Evolutionary conservation across 1,140 invertebrate genomes (phyloP).

Genomic region (Monomorium pharaonis): DNA sequence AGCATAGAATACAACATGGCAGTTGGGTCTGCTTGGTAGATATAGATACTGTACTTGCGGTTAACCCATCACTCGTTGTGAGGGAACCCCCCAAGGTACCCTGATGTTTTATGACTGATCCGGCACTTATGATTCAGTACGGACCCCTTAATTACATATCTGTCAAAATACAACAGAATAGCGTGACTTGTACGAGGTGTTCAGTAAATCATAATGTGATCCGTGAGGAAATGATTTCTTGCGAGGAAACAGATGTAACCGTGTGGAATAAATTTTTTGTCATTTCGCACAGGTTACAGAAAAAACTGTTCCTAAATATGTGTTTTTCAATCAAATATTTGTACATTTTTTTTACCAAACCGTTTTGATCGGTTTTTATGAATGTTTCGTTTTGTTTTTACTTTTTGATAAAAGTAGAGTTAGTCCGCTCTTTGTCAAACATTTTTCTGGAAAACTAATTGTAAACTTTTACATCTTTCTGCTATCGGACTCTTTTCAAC

Average conservation of each 20-base stretch:
- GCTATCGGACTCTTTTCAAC: background rate
- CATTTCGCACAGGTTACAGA: background rate
- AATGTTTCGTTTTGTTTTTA: background rate
- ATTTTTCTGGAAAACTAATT: background rate
- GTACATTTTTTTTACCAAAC: background rate
- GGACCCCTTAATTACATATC: conserved; percentile 47
- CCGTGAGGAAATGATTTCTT: background rate
- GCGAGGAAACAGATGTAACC: background rate
- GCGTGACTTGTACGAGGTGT: conserved; percentile 2
- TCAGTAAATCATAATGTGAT: background rate
- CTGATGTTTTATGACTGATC: conserved; percentile 57
- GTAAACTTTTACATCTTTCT: background rate
- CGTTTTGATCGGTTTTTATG: background rate
- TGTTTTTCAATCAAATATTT: background rate
- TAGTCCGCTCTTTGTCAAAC: background rate
- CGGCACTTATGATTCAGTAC: conserved; percentile 50
- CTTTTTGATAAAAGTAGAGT: background rate
- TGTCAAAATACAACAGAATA: conserved; percentile 46
- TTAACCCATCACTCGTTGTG: conserved; percentile 46
- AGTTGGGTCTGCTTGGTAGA: conserved; percentile 33
- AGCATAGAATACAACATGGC: background rate
- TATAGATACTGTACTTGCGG: conserved; percentile 44
- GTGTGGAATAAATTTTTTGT: background rate
- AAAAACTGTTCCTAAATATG: conserved; percentile 8
- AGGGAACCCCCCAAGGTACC: conserved; percentile 6